These are phyloP conservation scores for Zoroaster sp. DNA, from an alignment of 53 echinoderm and acorn worm species.

Conservation along the genomic window DNA sequence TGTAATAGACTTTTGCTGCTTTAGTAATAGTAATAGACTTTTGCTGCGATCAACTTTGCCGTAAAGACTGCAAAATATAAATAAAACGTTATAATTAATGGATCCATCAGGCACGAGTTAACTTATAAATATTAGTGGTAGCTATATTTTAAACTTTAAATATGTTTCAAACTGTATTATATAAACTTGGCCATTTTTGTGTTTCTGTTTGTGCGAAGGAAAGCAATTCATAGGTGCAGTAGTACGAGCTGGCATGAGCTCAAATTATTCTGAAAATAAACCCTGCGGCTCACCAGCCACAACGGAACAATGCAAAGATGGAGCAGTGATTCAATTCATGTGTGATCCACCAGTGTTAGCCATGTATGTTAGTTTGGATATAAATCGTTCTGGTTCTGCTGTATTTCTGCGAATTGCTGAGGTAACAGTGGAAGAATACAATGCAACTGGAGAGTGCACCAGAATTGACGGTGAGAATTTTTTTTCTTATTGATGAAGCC, in stretches of 20 bases:
- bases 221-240: background rate
- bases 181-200: too few relatives aligned
- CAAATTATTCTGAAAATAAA: background rate
- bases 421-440: background rate
- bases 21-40: too few relatives aligned
- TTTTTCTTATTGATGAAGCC: too few relatives aligned
- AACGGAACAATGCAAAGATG: background rate
- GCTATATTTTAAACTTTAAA: too few relatives aligned
- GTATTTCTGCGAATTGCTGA: slow-evolving; percentile 8
- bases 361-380: slow-evolving; percentile 27
- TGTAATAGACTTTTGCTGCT: too few relatives aligned
- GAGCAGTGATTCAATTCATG: background rate
- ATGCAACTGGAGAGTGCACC: too few relatives aligned
- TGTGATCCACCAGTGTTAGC: background rate
- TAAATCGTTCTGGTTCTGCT: background rate
- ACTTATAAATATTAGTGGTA: too few relatives aligned
- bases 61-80: too few relatives aligned
- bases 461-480: too few relatives aligned
- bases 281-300: slow-evolving; percentile 16
- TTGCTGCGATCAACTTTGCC: too few relatives aligned
- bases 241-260: slow-evolving; percentile 7
- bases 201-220: background rate
- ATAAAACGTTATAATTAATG: too few relatives aligned
- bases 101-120: background rate
- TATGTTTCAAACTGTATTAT: background rate